These are phyloP conservation scores for Tipula vernalis DNA, from an alignment of 2,888 invertebrate species.

Conservation along the genomic window DNA sequence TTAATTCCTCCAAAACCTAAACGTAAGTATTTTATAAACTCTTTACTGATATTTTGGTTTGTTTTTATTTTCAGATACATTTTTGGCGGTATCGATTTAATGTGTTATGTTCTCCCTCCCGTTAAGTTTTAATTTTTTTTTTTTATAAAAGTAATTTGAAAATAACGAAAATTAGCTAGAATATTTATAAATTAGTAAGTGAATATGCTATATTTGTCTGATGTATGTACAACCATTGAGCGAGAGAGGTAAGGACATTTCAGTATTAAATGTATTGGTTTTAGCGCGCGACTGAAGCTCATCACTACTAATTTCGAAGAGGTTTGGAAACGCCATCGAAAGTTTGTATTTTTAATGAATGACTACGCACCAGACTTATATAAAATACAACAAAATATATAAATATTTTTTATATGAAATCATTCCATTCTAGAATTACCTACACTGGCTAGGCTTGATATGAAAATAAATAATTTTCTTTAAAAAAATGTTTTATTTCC, in stretches of 20 bases:
- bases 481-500: neutral
- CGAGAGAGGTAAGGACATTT: neutral
- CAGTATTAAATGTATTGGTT: neutral
- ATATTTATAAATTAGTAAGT: neutral
- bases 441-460: neutral
- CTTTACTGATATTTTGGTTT: neutral
- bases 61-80: neutral
- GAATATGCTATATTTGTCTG: neutral
- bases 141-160: neutral
- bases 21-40: conserved; percentile 57
- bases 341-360: neutral
- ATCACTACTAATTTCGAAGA: neutral
- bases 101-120: neutral
- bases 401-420: neutral
- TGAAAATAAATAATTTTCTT: conserved; percentile 4
- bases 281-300: neutral
- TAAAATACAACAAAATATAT: neutral
- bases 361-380: neutral
- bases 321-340: neutral
- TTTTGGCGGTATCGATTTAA: neutral
- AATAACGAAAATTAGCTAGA: neutral
- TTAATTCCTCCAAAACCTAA: conserved; percentile 78
- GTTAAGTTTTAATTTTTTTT: neutral
- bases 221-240: neutral
- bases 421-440: neutral